These are phyloP conservation scores for Chelonia mydas DNA, from an alignment of 2,797 vertebrate species.

Conservation along the genomic window DNA sequence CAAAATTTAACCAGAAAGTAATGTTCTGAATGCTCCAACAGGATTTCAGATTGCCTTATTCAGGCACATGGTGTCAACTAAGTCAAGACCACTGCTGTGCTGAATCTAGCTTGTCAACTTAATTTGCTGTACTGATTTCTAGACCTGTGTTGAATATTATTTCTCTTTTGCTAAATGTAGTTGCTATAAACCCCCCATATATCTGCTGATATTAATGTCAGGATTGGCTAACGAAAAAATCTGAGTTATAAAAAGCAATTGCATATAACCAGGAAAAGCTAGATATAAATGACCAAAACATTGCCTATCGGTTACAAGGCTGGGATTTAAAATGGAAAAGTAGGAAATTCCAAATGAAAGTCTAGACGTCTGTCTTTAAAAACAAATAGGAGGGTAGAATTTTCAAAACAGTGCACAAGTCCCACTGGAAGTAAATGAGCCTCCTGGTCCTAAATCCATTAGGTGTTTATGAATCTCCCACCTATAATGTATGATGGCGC, in stretches of 20 bases:
- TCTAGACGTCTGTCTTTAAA: background rate
- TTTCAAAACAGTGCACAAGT: background rate
- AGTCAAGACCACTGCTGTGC: background rate
- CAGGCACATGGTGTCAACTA: background rate
- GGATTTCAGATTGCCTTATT: background rate
- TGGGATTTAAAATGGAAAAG: conserved; percentile 1
- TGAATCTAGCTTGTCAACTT: conserved; percentile 11
- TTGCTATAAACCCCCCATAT: background rate
- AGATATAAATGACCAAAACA: conserved; percentile 31
- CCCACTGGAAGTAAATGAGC: background rate
- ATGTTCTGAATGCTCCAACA: background rate
- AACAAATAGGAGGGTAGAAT: background rate
- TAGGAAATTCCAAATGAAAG: background rate
- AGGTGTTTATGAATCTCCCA: no score
- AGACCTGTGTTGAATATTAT: background rate
- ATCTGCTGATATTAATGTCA: conserved; percentile 22
- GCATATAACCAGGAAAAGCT: conserved; percentile 11
- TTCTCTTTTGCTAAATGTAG: background rate
- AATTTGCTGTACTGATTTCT: conserved; percentile 12
- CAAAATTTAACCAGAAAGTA: background rate
- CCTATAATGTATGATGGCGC: background rate
- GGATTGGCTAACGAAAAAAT: conserved; percentile 29
- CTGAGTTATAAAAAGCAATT: conserved; percentile 45
- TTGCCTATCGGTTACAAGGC: conserved; percentile 43
- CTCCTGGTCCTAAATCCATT: no score